phyloP scores from a whole-genome alignment of 2,113 vertebrate genomes.

The Pterophyllum scalare region DNA sequence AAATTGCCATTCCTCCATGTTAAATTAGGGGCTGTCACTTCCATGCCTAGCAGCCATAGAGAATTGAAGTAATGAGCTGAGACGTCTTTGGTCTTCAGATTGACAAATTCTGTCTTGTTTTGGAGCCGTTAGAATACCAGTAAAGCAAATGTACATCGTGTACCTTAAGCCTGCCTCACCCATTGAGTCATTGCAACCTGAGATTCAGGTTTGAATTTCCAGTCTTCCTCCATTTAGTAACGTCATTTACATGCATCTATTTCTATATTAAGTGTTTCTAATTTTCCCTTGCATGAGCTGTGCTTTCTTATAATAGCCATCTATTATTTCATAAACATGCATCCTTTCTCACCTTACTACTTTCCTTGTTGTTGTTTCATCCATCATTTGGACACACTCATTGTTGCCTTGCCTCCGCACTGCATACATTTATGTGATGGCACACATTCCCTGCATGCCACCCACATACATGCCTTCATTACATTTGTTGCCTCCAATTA shows the following conservation, averaged over 20 bases:
- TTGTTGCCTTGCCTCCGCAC: not conserved
- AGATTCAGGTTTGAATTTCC: slow-evolving; percentile 14
- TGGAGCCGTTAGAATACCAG: not conserved
- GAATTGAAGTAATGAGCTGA: slow-evolving; percentile 73
- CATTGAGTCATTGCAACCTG: not conserved
- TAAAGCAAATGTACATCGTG: slow-evolving; percentile 21
- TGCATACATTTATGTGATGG: not conserved
- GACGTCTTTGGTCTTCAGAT: slow-evolving; percentile 63
- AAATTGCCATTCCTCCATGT: slow-evolving; percentile 72
- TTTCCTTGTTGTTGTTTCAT: slow-evolving; percentile 3
- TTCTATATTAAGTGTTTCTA: not conserved
- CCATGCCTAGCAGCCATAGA: slow-evolving; percentile 57
- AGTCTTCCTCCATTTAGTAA: not conserved
- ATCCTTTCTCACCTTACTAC: not conserved
- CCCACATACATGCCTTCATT: not conserved
- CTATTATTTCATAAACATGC: slow-evolving; percentile 4
- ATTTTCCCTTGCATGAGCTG: not conserved
- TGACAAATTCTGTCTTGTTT: slow-evolving; percentile 65
- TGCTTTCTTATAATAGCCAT: not conserved
- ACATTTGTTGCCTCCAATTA: not conserved
- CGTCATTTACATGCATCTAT: not conserved
- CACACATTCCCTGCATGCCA: not conserved
- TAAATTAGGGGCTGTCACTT: slow-evolving; percentile 79
- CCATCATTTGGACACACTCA: slow-evolving; percentile 20
- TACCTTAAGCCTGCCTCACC: slow-evolving; percentile 10